These are phyloP conservation scores for Apteryx owenii DNA, from an alignment of 2,113 vertebrate species.

Conservation along the genomic window DNA sequence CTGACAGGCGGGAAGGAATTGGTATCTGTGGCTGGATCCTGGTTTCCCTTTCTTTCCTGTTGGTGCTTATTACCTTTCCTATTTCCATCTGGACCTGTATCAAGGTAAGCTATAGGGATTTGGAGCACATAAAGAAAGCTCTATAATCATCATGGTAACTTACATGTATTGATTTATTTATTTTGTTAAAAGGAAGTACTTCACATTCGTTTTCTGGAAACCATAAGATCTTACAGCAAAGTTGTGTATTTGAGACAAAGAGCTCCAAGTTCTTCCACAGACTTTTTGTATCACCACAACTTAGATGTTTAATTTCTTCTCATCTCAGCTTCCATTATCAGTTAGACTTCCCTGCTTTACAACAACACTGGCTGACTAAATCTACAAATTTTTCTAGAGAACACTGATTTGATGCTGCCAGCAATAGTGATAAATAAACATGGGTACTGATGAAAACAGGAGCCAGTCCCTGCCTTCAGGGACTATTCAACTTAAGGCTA, in stretches of 20 bases:
- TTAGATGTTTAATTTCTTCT: background rate
- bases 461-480: background rate
- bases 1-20: constrained; percentile 69
- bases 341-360: background rate
- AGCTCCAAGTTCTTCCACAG: background rate
- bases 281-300: background rate
- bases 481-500: background rate
- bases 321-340: background rate
- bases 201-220: background rate
- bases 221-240: background rate
- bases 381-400: background rate
- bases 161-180: background rate
- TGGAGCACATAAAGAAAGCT: background rate
- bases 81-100: constrained; percentile 87
- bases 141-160: rapidly evolving
- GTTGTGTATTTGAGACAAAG: background rate
- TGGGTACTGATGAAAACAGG: background rate
- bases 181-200: background rate
- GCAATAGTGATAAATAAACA: background rate
- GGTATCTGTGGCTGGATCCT: constrained; percentile 85
- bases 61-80: constrained; percentile 82
- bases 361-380: background rate
- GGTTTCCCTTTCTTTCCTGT: constrained; percentile 78
- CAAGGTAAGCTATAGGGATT: constrained; percentile 80
- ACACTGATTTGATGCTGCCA: background rate